These are phyloP conservation scores for Cnemophilus loriae DNA, from an alignment of 2,113 vertebrate genomes.

Conservation along the genomic window DNA sequence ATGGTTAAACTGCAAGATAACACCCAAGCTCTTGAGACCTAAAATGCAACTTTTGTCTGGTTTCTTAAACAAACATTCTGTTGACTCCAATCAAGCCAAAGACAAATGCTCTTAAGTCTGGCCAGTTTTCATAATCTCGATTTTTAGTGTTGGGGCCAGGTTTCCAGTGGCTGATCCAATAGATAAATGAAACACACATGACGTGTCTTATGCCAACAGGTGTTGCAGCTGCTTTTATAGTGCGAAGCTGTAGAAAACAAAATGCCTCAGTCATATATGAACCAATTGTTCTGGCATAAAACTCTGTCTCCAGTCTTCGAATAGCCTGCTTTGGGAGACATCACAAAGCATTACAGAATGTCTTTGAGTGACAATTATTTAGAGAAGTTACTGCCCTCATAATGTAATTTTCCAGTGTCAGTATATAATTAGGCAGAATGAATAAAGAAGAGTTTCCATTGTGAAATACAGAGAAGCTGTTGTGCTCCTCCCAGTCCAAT, in stretches of 20 bases:
- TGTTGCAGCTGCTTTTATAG: conserved; percentile 11
- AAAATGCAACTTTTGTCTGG: conserved; percentile 7
- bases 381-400: conserved; percentile 31
- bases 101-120: background rate
- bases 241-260: background rate
- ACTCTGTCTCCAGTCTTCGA: background rate
- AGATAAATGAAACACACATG: conserved; percentile 14
- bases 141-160: background rate
- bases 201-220: conserved; percentile 19
- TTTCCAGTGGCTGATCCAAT: conserved; percentile 32
- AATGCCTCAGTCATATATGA: background rate
- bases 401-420: conserved; percentile 46
- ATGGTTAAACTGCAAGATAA: conserved; percentile 8
- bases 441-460: conserved; percentile 45
- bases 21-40: background rate
- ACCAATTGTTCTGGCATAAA: background rate
- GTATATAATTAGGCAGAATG: conserved; percentile 53
- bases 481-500: conserved; percentile 22
- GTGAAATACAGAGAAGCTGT: conserved; percentile 39
- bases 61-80: conserved; percentile 10
- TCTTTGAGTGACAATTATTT: conserved; percentile 48
- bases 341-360: background rate
- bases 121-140: background rate
- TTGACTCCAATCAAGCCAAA: conserved; percentile 14
- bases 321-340: background rate